A percentile compares a stretch with the other conserved stretches of the same genome.
Conservation (phyloP, 2,888 invertebrate species). For the Harmothoe impar region DNA sequence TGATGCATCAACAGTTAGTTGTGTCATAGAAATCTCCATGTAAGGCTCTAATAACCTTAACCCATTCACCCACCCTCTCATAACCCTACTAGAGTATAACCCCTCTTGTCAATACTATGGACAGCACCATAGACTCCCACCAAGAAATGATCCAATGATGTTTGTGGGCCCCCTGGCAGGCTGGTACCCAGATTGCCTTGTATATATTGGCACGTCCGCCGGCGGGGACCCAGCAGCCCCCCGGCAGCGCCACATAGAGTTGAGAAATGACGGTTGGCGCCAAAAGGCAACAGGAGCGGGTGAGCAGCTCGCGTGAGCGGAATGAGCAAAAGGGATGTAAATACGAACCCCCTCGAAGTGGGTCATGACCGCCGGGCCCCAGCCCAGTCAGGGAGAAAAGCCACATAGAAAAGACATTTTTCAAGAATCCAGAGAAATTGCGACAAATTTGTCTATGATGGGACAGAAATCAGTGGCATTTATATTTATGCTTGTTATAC, state of each 20-base stretch:
- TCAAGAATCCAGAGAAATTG: no score
- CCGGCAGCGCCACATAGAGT: not conserved
- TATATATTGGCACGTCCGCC: slow-evolving; percentile 21
- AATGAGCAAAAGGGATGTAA: slow-evolving; percentile 23
- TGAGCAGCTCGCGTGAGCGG: not conserved
- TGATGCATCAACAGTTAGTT: no score
- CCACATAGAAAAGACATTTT: no score
- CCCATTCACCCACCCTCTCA: not conserved
- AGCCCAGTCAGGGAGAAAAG: no score
- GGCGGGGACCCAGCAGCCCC: slow-evolving; percentile 4
- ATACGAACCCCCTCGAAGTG: not conserved
- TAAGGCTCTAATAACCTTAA: not conserved
- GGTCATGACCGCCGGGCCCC: no score
- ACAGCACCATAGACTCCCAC: not conserved
- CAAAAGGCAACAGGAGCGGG: not conserved
- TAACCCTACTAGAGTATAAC: slow-evolving; percentile 10
- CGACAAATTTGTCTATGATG: no score
- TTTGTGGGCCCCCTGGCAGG: not conserved
- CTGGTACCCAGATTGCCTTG: not conserved
- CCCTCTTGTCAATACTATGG: not conserved
- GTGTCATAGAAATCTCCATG: no score
- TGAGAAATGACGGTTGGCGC: slow-evolving; percentile 1
- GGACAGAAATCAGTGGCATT: no score
- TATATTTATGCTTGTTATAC: no score
- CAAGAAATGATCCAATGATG: slow-evolving; percentile 2